Evolutionary conservation across 2,113 vertebrate species (phyloP).

Genomic region (Tragelaphus imberbis): DNA sequence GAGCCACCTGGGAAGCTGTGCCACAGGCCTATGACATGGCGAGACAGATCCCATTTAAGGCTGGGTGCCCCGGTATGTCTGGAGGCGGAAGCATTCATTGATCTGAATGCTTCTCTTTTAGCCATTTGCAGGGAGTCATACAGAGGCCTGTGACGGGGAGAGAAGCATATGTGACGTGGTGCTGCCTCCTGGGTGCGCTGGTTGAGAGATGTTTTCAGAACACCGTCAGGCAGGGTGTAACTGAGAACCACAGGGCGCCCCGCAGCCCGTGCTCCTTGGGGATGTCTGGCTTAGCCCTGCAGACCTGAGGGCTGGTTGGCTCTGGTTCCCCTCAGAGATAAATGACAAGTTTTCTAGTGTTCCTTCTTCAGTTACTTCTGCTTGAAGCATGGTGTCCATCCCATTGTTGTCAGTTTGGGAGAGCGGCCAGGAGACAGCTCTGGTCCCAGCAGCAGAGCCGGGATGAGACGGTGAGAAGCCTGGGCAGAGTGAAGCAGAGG

Average conservation of each 20-base stretch:
- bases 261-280: not conserved
- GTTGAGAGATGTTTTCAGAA: not conserved
- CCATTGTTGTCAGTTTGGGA: not conserved
- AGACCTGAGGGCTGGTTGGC: not conserved
- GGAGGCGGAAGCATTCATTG: not conserved
- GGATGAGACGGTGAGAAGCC: not conserved
- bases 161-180: fast-evolving
- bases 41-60: not conserved
- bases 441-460: not conserved
- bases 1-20: not conserved
- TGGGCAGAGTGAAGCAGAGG: not conserved
- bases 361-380: not conserved
- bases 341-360: not conserved
- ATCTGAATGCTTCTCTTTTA: not conserved
- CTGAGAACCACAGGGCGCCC: not conserved
- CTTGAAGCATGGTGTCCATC: not conserved
- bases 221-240: not conserved
- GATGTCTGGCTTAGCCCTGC: not conserved
- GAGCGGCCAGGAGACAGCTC: not conserved
- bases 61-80: not conserved
- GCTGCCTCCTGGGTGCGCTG: not conserved
- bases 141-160: not conserved
- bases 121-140: not conserved
- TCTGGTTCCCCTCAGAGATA: not conserved
- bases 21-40: fast-evolving